Conservation (phyloP, 2,113 vertebrate species). For the Poicephalus gulielmi region DNA sequence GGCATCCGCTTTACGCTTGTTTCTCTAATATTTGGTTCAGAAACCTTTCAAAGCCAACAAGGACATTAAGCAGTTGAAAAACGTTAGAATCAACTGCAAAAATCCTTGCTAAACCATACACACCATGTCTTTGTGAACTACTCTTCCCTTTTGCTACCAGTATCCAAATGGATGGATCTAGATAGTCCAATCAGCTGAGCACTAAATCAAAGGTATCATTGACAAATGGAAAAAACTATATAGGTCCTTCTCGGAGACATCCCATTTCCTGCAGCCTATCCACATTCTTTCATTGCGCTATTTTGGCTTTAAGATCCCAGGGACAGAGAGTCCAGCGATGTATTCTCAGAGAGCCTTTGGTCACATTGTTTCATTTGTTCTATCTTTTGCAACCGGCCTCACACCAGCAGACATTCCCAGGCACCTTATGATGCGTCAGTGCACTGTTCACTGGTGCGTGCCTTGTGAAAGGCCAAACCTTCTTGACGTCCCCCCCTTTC, state of each 20-base stretch:
- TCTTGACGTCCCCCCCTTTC: background rate
- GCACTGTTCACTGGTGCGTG: rapidly evolving
- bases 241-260: background rate
- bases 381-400: background rate
- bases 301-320: background rate
- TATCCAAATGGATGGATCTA: background rate
- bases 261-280: background rate
- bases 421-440: background rate
- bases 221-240: background rate
- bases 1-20: background rate
- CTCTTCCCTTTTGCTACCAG: background rate
- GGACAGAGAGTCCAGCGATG: background rate
- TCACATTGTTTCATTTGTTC: background rate
- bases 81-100: background rate
- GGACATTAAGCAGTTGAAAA: background rate
- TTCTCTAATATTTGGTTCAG: background rate
- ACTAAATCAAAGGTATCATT: background rate
- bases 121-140: background rate
- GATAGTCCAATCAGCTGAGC: background rate
- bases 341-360: background rate
- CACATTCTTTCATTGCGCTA: background rate
- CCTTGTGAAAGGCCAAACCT: background rate
- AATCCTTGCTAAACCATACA: background rate
- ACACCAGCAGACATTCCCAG: background rate
- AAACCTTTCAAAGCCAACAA: background rate